Evolutionary conservation across 2,113 vertebrate species (phyloP), one percentile per base, ranked within the genome.

Genomic region (Chloebia gouldiae): DNA sequence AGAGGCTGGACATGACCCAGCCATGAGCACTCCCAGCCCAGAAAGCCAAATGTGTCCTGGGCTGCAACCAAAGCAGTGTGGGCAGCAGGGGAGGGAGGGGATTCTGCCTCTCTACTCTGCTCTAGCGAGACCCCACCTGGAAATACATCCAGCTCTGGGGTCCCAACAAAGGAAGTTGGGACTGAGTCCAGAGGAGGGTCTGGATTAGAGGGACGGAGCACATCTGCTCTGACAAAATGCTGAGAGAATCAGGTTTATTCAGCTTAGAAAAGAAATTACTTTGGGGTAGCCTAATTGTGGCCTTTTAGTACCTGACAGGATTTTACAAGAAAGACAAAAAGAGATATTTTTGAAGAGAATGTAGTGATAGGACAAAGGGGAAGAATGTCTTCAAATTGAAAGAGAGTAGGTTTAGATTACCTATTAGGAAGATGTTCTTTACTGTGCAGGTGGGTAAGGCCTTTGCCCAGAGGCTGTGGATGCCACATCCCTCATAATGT

Each of bases 141-240:
- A 68, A 30, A 4, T 66, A 33, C 28, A 66, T 10, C 15, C 33
- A 75, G 60, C 23, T 21, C 16, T 39, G 39, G 28, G n/a, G 3
- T 30, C 33, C 16, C 53, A 59, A 37, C 13, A 23, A 6, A 47
- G 35, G 25, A 17, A 59, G 6, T 42, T 42, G 40, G 40, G 27
- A 68, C 2, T 7, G 17, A 59, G 21, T 8, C 7, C 53, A 76
- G n/a, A n/a, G 10, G 11, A 35, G 11, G 11, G 37, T 22, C 6
- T 27, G 45, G 31, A 42, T 76, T 59, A 76, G 25, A 37, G 17
- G 31, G 21, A 68, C 0, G 0, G 19, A 68, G 17, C 13, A 15
- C 0, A 0, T 18, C 13, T 45, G 39, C 39, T 30, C 10, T 8
- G 4, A 51, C 1, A 3, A 53, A 59, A 66, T 16, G 9, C 33